Conservation (phyloP, 2,113 vertebrate species). For the Triplophysa tibetana region DNA sequence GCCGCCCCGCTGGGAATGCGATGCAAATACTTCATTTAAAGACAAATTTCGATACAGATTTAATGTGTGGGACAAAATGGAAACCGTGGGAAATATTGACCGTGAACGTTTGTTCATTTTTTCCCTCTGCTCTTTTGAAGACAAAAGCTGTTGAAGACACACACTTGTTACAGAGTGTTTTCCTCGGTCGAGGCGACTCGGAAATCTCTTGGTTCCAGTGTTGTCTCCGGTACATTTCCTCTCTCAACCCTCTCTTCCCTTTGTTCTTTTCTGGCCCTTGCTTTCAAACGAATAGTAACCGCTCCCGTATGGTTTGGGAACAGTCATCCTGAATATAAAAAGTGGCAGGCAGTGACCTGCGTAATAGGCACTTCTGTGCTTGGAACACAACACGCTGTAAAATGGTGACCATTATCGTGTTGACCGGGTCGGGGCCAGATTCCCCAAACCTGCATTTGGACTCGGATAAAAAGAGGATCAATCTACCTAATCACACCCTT, state of each 20-base stretch:
- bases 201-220: slow-evolving; percentile 21
- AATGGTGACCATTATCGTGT: slow-evolving; percentile 66
- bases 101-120: slow-evolving; percentile 30
- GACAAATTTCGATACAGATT: slow-evolving; percentile 53
- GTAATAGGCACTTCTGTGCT: slow-evolving; percentile 13
- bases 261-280: slow-evolving; percentile 32
- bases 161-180: background rate
- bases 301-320: slow-evolving; percentile 57
- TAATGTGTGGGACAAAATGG: slow-evolving; percentile 43
- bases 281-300: slow-evolving; percentile 66
- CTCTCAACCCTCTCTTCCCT: background rate
- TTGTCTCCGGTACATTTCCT: slow-evolving; percentile 25
- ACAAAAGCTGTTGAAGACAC: slow-evolving; percentile 28
- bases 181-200: background rate
- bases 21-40: slow-evolving; percentile 49
- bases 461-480: slow-evolving; percentile 20
- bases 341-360: slow-evolving; percentile 28
- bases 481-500: slow-evolving; percentile 31
- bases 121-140: slow-evolving; percentile 28
- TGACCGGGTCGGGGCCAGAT: slow-evolving; percentile 31
- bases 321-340: slow-evolving; percentile 61
- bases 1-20: slow-evolving; percentile 40
- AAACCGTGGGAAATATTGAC: slow-evolving; percentile 22
- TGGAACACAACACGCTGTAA: slow-evolving; percentile 53
- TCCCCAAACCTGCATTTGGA: slow-evolving; percentile 21